Conservation (phyloP, 2,797 vertebrate genomes). For the Sciurus carolinensis region DNA sequence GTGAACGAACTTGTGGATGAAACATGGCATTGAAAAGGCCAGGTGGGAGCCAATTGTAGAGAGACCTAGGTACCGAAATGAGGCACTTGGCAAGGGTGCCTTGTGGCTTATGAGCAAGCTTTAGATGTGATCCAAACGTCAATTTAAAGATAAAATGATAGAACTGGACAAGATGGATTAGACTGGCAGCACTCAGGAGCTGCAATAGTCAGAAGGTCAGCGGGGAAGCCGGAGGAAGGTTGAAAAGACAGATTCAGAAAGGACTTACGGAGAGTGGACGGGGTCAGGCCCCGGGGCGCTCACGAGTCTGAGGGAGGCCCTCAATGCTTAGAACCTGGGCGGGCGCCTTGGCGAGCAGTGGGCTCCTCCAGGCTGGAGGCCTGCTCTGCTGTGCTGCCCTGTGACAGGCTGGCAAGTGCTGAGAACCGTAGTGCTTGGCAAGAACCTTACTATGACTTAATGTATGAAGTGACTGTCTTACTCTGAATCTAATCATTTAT, state of each 20-base stretch:
- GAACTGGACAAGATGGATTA: not conserved
- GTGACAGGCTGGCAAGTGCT: too few relatives aligned
- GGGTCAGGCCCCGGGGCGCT: not conserved
- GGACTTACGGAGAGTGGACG: not conserved
- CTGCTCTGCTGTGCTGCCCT: not conserved
- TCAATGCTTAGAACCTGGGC: not conserved
- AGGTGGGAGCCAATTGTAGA: not conserved
- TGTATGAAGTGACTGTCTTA: not conserved
- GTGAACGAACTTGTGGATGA: not conserved
- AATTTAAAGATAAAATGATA: not conserved
- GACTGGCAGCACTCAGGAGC: not conserved
- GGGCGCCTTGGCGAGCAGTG: not conserved
- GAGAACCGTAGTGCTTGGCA: not conserved
- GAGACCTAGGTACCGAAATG: not conserved
- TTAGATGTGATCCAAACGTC: not conserved
- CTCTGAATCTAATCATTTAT: conserved; percentile 21
- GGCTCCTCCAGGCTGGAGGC: not conserved
- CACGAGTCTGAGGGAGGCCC: not conserved
- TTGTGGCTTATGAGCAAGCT: not conserved
- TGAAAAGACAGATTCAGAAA: not conserved
- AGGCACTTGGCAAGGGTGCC: not conserved
- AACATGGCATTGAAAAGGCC: not conserved
- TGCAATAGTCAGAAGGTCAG: not conserved
- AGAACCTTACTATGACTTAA: not conserved
- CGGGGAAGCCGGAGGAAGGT: not conserved